Evolutionary conservation across 2,888 invertebrate species (phyloP).

Genomic region (Cheilosia impressa): DNA sequence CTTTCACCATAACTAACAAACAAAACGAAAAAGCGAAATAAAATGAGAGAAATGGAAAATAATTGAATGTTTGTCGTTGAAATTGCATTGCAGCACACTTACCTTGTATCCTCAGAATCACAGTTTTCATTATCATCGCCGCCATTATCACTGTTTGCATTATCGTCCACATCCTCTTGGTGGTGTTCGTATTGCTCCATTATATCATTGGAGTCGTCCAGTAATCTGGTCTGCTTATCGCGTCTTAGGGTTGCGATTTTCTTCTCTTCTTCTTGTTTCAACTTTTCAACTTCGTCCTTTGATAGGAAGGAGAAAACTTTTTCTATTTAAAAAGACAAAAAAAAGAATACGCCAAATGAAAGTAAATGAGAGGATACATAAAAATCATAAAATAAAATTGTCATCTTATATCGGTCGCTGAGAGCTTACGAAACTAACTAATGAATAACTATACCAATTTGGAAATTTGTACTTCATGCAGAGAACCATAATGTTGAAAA

Average conservation of each 20-base stretch:
- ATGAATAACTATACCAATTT: not conserved
- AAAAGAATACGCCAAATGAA: conserved; percentile 56
- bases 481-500: not conserved
- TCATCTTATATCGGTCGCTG: conserved; percentile 44
- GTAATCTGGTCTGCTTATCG: conserved; percentile 83
- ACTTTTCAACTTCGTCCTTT: conserved; percentile 96
- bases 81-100: conserved; percentile 42
- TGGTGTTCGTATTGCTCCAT: conserved; percentile 79
- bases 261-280: conserved; percentile 96
- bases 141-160: conserved; percentile 76
- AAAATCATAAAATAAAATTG: conserved; percentile 57
- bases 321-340: conserved; percentile 85
- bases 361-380: conserved; percentile 66
- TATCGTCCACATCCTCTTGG: conserved; percentile 78
- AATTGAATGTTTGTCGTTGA: conserved; percentile 53
- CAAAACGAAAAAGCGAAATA: conserved; percentile 69
- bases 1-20: conserved; percentile 62
- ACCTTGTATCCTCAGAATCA: conserved; percentile 76
- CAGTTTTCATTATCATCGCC: conserved; percentile 76
- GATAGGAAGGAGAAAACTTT: conserved; percentile 97
- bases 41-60: conserved; percentile 67
- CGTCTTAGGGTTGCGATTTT: conserved; percentile 88
- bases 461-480: conserved; percentile 17
- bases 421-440: conserved; percentile 29
- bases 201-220: conserved; percentile 81